These are phyloP conservation scores for Rostratula benghalensis DNA, from an alignment of 2,113 vertebrate genomes.

Conservation along the genomic window DNA sequence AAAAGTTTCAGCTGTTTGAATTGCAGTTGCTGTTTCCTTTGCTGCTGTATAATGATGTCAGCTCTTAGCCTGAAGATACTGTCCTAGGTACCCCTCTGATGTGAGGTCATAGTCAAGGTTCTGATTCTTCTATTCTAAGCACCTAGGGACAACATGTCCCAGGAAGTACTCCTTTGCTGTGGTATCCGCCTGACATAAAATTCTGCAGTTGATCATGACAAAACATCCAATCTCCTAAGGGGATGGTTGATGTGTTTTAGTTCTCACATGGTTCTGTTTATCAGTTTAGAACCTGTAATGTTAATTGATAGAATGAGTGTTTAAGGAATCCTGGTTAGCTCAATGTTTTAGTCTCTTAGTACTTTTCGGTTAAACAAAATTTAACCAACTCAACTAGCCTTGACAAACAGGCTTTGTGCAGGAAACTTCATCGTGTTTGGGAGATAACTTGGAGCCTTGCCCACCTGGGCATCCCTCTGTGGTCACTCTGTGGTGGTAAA, in stretches of 20 bases:
- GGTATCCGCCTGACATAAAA: neutral
- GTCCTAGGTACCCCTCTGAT: neutral
- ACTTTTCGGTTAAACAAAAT: neutral
- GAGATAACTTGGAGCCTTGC: neutral
- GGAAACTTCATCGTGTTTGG: neutral
- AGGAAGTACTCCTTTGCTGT: neutral
- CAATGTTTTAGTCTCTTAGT: neutral
- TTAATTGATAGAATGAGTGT: neutral
- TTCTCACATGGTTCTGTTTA: neutral
- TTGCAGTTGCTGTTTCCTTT: neutral
- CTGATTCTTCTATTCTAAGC: constrained; percentile 4
- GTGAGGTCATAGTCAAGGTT: neutral
- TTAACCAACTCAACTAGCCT: neutral
- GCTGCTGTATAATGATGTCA: neutral
- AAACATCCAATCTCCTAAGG: neutral
- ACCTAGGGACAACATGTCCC: neutral
- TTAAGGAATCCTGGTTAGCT: neutral
- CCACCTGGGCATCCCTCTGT: neutral
- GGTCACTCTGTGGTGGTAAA: neutral
- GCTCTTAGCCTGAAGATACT: neutral
- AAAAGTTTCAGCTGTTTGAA: neutral
- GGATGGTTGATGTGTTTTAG: neutral
- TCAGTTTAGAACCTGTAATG: neutral
- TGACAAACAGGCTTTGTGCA: neutral
- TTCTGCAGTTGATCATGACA: neutral